Evolutionary conservation across 2,113 vertebrate species (phyloP), one percentile per base, ranked within the genome.

Genomic region (Sapayoa aenigma): DNA sequence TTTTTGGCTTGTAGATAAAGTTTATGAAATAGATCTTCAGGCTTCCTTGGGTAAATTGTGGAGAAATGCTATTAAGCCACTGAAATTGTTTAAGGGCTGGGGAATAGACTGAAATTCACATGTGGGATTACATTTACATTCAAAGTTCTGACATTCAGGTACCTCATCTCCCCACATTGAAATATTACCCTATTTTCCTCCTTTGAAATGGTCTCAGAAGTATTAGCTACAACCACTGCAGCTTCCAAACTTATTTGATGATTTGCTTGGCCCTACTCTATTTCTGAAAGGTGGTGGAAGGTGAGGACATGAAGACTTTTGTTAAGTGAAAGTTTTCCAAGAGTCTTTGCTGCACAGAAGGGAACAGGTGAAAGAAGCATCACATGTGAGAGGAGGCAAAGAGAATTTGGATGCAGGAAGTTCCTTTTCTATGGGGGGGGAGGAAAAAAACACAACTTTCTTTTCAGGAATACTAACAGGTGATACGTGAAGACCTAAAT

Each of bases 321-420:
- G 3, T 12, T 28, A 22, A 65, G 3, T 4, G 19, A 18, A 79
- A n/a, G 1, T 30, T 73, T 44, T 79, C 58, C 21, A 23, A 46
- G 9, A 39, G 16, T 31, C 65, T 59, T 53, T 55, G 1, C 19
- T 35, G 5, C 33, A 30, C 3, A 81, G 30, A 2, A 72, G 13
- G 46, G 25, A 27, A 88, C 50, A 83, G 6, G 3, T 28, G 22
- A 73, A 65, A 59, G 1, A 74, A 11, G 2, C 12, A 39, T 4
- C 42, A 11, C 9, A 19, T 0, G 0, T 30, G 14, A 53, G 19
- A 75, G 4, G 5, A 28, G 4, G 3, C 3, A 52, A n/a, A 42
- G 18, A 53, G 12, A 81, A 66, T 49, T 15, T 69, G 23, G 23
- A 25, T n/a, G 14, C 2, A 42, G 44, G 41, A 73, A 12, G 4